Evolutionary conservation across 2,797 vertebrate genomes (phyloP).

Genomic region (Pempheris klunzingeri): DNA sequence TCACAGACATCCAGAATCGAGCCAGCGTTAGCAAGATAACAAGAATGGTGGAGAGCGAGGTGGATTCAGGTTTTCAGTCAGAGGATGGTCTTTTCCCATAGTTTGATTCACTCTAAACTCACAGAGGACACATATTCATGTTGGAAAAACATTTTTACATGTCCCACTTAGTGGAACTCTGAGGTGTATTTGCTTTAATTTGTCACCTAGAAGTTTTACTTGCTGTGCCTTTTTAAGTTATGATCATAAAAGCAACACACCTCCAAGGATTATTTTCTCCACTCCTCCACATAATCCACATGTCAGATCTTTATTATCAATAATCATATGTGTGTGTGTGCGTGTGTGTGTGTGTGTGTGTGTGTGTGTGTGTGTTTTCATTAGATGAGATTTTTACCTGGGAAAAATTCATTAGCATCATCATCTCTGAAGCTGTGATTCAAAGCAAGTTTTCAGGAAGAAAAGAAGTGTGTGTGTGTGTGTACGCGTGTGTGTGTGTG

Average conservation of each 20-base stretch:
- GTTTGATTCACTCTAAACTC: too few species aligned
- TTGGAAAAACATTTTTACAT: too few species aligned
- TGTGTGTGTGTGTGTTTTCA: slow-evolving; percentile 1
- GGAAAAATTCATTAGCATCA: slow-evolving; percentile 19
- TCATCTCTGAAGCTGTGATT: slow-evolving; percentile 34
- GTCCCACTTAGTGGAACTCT: too few species aligned
- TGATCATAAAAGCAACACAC: not conserved
- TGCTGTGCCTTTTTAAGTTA: not conserved
- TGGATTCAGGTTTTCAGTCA: too few species aligned
- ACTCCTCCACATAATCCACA: slow-evolving; percentile 11
- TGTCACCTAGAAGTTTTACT: not conserved
- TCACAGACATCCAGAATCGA: too few species aligned
- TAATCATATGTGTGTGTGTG: too few species aligned
- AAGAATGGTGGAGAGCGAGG: too few species aligned
- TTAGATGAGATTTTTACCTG: slow-evolving; percentile 14
- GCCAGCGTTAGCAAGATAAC: too few species aligned
- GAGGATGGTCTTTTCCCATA: too few species aligned
- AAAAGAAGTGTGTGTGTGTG: not conserved
- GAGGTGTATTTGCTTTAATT: not conserved
- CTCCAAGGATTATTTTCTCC: not conserved
- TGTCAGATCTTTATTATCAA: slow-evolving; percentile 29
- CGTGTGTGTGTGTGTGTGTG: not conserved
- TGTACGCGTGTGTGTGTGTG: not conserved
- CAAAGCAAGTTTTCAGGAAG: slow-evolving; percentile 9
- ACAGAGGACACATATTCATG: too few species aligned